Conservation (phyloP, 2,888 invertebrate species). For the Himalopsyche japonica region DNA sequence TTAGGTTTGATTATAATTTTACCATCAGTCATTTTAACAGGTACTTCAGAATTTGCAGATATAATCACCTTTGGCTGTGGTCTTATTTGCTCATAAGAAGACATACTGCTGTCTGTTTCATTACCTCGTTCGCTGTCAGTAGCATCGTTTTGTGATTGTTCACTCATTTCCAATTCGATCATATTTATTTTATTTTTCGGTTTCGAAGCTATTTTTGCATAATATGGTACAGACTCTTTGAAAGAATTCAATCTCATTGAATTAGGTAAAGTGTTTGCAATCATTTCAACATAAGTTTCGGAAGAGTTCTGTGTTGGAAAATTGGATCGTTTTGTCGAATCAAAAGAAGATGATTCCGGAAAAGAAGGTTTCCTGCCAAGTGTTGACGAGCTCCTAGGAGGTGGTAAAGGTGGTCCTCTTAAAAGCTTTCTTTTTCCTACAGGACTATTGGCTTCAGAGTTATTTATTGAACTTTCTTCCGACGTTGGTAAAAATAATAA, state of each 20-base stretch:
- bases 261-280: slow-evolving; percentile 28
- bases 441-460: slow-evolving; percentile 42
- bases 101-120: slow-evolving; percentile 6
- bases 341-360: slow-evolving; percentile 42
- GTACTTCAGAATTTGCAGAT: slow-evolving; percentile 52
- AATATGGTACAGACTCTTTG: slow-evolving; percentile 16
- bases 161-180: slow-evolving; percentile 32
- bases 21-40: slow-evolving; percentile 55
- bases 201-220: slow-evolving; percentile 28
- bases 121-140: slow-evolving; percentile 36
- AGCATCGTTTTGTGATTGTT: slow-evolving; percentile 28
- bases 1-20: slow-evolving; percentile 66
- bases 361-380: slow-evolving; percentile 59
- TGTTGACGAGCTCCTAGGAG: slow-evolving; percentile 73
- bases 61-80: slow-evolving; percentile 59
- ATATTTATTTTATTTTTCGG: slow-evolving; percentile 37
- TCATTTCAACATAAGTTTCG: slow-evolving; percentile 32
- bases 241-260: slow-evolving; percentile 5
- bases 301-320: neutral
- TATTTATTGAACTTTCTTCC: slow-evolving; percentile 44
- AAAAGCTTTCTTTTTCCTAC: slow-evolving; percentile 31
- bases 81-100: slow-evolving; percentile 45
- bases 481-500: slow-evolving; percentile 45
- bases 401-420: slow-evolving; percentile 70
- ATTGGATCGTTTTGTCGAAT: neutral